Conservation (phyloP, 2,113 vertebrate species). For the Macquaria ambigua region DNA sequence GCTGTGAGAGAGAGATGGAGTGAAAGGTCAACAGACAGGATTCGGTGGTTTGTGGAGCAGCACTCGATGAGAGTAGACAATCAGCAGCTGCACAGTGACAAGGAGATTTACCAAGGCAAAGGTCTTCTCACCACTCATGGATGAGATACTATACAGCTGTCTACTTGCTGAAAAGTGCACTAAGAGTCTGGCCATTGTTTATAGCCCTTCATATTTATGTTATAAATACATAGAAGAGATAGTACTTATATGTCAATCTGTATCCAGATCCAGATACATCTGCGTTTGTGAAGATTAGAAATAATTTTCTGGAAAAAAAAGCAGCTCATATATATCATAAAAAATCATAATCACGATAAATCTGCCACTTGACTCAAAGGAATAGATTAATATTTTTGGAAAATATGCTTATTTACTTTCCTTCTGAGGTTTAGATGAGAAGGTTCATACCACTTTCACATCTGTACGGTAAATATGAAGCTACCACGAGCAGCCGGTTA, state of each 20-base stretch:
- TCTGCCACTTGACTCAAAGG: neutral
- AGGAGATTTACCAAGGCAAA: constrained; percentile 65
- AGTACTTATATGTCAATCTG: constrained; percentile 19
- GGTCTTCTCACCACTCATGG: constrained; percentile 40
- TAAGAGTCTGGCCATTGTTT: constrained; percentile 50
- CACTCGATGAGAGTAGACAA: constrained; percentile 63
- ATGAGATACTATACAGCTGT: constrained; percentile 50
- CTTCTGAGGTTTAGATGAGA: neutral
- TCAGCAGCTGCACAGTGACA: constrained; percentile 81
- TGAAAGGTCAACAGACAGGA: constrained; percentile 82
- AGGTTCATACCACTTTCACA: neutral
- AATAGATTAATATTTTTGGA: neutral
- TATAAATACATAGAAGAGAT: constrained; percentile 16
- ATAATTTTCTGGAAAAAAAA: neutral
- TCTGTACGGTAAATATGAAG: neutral
- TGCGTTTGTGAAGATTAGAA: neutral
- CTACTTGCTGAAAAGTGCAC: constrained; percentile 26
- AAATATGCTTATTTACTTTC: neutral
- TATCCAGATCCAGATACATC: neutral
- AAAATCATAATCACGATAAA: neutral
- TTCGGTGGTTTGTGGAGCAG: constrained; percentile 60
- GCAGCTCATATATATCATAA: neutral
- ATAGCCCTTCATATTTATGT: constrained; percentile 48
- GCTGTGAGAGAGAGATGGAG: constrained; percentile 72
- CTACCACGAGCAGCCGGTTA: neutral